Evolutionary conservation across 1,140 invertebrate genomes (phyloP).

Genomic region (Cardiocondyla obscurior): DNA sequence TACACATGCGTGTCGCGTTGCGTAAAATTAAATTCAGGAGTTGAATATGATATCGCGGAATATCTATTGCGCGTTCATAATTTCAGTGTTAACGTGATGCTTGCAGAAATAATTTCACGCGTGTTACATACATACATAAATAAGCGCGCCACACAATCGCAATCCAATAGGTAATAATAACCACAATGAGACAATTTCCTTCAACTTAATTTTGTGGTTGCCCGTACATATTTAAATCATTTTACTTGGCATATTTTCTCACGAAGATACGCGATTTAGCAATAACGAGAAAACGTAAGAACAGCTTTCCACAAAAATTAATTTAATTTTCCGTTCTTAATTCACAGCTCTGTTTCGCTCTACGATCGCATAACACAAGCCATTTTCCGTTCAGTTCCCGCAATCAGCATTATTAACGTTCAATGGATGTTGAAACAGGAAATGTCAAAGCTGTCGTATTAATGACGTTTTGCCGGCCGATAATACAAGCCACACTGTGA

Average conservation of each 20-base stretch:
- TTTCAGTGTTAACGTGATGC: slow-evolving; percentile 47
- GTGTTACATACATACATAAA: neutral
- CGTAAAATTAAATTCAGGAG: slow-evolving; percentile 47
- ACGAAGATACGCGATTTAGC: no score
- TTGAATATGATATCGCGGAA: slow-evolving; percentile 39
- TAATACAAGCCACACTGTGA: slow-evolving; percentile 53
- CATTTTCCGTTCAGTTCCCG: slow-evolving; percentile 6
- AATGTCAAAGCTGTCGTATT: slow-evolving; percentile 59
- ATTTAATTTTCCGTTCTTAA: neutral
- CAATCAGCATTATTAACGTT: neutral
- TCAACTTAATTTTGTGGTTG: neutral
- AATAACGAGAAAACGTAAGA: neutral
- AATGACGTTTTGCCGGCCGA: slow-evolving; percentile 43
- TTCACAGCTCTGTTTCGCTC: neutral
- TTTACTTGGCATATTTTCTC: neutral
- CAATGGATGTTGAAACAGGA: slow-evolving; percentile 48
- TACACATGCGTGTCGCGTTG: slow-evolving; percentile 37
- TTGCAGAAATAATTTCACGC: neutral
- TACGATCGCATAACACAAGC: neutral
- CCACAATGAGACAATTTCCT: neutral
- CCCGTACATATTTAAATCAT: neutral
- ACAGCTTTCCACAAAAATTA: neutral
- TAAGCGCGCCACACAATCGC: neutral
- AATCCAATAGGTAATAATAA: neutral
- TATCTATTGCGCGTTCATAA: slow-evolving; percentile 48